Evolutionary conservation across 2,888 invertebrate species (phyloP), one percentile per base, ranked within the genome.

Genomic region (Atrina japonica): DNA sequence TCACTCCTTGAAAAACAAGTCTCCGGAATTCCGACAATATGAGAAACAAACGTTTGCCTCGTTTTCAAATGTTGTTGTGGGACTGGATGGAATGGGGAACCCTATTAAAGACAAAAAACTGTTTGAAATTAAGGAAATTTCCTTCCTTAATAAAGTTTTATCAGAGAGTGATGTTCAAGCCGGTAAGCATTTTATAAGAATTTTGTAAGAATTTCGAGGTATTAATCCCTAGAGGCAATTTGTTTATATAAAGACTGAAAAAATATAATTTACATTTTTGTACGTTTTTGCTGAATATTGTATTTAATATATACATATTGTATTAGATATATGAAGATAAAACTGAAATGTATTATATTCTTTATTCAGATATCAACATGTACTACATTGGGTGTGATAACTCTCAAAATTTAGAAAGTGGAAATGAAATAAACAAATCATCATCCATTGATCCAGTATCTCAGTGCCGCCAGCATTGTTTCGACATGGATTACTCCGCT

Each of bases 41-140:
- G 68, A 77, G 56, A 61, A 50, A 3, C 58, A 73, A 21, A 27
- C 25, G 29, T 81, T 77, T 45, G 77, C 74, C 30, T 35, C 77
- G 16, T 80, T 78, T 58, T 66, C 64, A 18, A 76, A 73, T 14
- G 70, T 83, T 1, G 67, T 70, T 1, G 43, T 81, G 2, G 83
- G 84, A 7, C 35, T 80, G n/a, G 69, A 82, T 50, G 23, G 56
- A 1, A 72, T 78, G 47, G 80, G 79, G 3, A 65, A 66, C 7
- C 73, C 77, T 0, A 65, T 80, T 29, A 68, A 63, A 2, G 67
- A 68, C 14, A 69, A 73, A 14, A 65, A 72, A 16, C 60, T 75
- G 29, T 84, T 80, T 55, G 70, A 73, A 43, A 60, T 84, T 2
- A 50, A 72, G 1, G 68, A 68, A 9, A 56, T 81, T 11, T 40